Base-by-base conservation (phyloP, 2,888 invertebrate species). In the Chrysolina haemoptera region DNA sequence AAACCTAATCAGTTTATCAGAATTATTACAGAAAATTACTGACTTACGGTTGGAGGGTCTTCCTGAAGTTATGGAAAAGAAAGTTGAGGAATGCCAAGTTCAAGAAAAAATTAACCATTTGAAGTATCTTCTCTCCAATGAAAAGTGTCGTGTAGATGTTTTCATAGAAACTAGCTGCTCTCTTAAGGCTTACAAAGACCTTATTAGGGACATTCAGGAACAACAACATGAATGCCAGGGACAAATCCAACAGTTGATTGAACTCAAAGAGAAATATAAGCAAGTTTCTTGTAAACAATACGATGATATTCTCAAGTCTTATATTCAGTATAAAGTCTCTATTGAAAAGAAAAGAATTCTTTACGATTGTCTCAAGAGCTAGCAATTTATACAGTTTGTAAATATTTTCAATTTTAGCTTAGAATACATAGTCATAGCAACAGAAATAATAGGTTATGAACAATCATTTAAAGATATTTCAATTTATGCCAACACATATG, bases 161-260 rank as follows among this genome's bases (percentile, higher is more conserved):
- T 89, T 88, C 71, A 87, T 83, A 40, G 89, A 90, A 82, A 87
- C 87, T 4, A 85, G 86, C 22, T 78, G 80, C 62, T 88, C 89
- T 1, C 67, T 88, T 18, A 82, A 86, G 68, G 89, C 90, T 16
- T 89, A 88, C 73, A 83, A 80, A 74, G 85, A 84, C 72, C 74
- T 90, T 46, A 83, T 86, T 62, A 79, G 80, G n/a, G 85, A 84
- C 68, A 77, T 90, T 40, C 86, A 88, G 75, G 81, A 86, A 5
- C 87, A 88, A 78, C 84, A 89, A 69, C 76, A 80, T 20, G 82
- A 84, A 70, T 80, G 85, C n/a, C 81, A 82, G 67, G 79, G 82
- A 70, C 86, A 89, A 79, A 86, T 89, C 62, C 80, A 85, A 68
- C 77, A 86, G 16, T 86, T 89, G 64, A 82, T 81, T 64, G 80